Base-by-base conservation (phyloP, 2,888 invertebrate species). In the Boloria selene region DNA sequence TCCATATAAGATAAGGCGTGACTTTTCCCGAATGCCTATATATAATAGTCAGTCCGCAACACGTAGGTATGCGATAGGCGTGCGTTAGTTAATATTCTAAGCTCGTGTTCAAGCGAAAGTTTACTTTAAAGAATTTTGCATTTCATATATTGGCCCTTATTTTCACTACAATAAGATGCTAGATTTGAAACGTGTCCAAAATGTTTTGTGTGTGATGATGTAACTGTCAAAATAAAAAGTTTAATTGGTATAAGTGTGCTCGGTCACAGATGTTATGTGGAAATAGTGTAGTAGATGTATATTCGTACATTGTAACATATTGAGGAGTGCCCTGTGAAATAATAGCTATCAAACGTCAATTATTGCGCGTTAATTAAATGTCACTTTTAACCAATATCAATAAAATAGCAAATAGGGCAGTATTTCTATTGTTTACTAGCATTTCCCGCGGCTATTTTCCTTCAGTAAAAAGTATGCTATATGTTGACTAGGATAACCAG, bases 41-140 rank as follows among this genome's bases (percentile, higher is more conserved):
- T 13, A 31, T n/a, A 42, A 55, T 51, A 51, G 53, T 22, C 51
- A 58, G 47, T 53, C 31, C 59, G 31, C 13, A 62, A 65, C 67
- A 70, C 70, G 67, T 67, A 65, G 61, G 45, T 62, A 64, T 56
- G 58, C 51, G 50, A 18, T 31, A 52, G 14, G 49, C 64, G 64
- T 67, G 47, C 17, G 45, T 53, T 59, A 61, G 49, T 51, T 60
- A 38, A 50, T 60, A 70, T 70, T 70, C 70, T 56, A 44, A 52
- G 38, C 26, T 47, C 65, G 62, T 65, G 26, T 44, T 44, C 47
- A 44, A 62, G 65, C 67, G 70, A 70, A 70, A 70, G 70, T 70
- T 67, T 44, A 42, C 55, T 38, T 42, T 59, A 56, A 26, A 22
- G 13, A 56, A n/a, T 56, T 22, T 45, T 5, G 16, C 56, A 26